These are phyloP conservation scores for Redunca redunca DNA, from an alignment of 2,113 vertebrate genomes.

Conservation along the genomic window DNA sequence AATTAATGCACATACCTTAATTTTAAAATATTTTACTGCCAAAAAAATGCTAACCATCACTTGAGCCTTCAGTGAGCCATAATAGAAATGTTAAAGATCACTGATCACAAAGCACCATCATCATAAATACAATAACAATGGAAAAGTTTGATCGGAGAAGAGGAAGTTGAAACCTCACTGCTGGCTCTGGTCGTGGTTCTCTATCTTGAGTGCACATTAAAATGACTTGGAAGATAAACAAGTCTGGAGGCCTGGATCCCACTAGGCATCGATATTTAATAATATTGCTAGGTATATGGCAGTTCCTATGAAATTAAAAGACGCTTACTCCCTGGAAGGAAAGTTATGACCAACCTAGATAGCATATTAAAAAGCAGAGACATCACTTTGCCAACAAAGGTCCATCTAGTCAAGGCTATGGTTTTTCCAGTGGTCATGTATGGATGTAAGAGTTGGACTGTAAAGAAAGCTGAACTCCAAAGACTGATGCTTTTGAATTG, in stretches of 20 bases:
- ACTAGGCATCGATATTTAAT: neutral
- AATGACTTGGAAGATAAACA: neutral
- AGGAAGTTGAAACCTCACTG: neutral
- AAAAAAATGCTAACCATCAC: neutral
- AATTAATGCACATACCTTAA: neutral
- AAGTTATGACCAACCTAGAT: neutral
- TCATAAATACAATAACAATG: neutral
- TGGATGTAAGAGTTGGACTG: neutral
- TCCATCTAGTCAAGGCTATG: neutral
- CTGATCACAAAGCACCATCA: neutral
- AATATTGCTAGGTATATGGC: neutral
- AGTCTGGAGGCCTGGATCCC: neutral
- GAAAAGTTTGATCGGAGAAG: neutral
- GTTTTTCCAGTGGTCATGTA: neutral
- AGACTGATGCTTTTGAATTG: neutral
- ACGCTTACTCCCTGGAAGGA: neutral
- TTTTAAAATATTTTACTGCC: neutral
- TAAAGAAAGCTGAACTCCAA: accelerated
- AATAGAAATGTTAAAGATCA: neutral
- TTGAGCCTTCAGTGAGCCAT: neutral
- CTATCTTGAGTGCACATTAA: neutral
- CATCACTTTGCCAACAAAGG: neutral
- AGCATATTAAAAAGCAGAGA: neutral
- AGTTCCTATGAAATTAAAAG: neutral
- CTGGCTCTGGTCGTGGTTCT: neutral